Base-by-base conservation (phyloP, 2,888 invertebrate genomes). In the Drosophila prostipennis region DNA sequence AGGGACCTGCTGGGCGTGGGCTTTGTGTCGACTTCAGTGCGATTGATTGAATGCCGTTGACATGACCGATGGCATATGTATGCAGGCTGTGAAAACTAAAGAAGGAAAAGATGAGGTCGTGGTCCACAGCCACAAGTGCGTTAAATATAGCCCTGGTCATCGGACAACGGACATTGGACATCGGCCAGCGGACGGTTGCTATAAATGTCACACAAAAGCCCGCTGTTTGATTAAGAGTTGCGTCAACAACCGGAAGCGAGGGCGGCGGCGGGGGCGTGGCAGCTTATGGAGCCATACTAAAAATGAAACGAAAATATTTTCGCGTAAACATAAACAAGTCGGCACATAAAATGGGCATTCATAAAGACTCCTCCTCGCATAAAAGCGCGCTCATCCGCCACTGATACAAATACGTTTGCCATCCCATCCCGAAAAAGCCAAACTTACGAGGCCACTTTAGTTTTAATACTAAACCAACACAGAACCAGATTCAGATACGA, bases 221-320 rank as follows among this genome's bases (percentile, higher is more conserved):
- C 55, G 63, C 65, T 60, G 67, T 77, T 80, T 77, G 83, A 83
- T 83, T 77, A 80, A 83, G 80, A 69, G 72, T 74, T 79, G 53
- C 49, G 83, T 71, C 74, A 80, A 79, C 82, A 83, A 45, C 59
- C 68, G 54, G 72, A 78, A 72, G 73, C 72, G 71, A 48, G 14
- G 23, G 26, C 26, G 26, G 26, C 26, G 40, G 14, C 14, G 26
- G 13, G 53, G 13, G 32, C 16, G 60, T 11, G 39, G 43, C 23
- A 42, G 36, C 43, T 36, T 23, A 6, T 16, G 45, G 43, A 45
- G 46, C 14, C 39, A 42, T 37, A 65, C 71, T 77, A 75, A 78
- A 77, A 77, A 78, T 82, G 79, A 83, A 83, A 72, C 51, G 61
- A 72, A 86, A 80, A 83, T 83, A 83, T 86, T 77, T 74, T 83